A percentile compares a stretch with the other conserved stretches of the same genome.
These are phyloP conservation scores for Myopa tessellatipennis DNA, from an alignment of 2,888 invertebrate species.

Conservation along the genomic window DNA sequence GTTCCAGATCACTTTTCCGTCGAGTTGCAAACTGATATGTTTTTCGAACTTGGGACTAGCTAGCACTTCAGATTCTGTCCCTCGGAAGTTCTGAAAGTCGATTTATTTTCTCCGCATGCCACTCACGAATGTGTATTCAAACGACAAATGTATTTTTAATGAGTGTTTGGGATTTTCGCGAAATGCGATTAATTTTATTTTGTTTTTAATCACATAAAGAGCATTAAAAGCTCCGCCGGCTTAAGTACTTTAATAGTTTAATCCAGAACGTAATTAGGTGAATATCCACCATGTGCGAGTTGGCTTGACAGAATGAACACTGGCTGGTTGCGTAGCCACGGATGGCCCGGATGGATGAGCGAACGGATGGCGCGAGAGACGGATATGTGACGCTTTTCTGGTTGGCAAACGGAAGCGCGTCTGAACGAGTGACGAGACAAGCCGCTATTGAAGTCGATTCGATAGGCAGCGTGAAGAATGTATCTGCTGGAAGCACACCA, in stretches of 20 bases:
- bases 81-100: no score
- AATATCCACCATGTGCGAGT: slow-evolving; percentile 35
- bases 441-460: slow-evolving; percentile 48
- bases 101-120: no score
- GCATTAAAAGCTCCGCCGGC: slow-evolving; percentile 58
- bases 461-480: slow-evolving; percentile 2
- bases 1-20: no score
- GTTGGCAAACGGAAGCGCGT: slow-evolving; percentile 50
- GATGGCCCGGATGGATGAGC: slow-evolving; percentile 4
- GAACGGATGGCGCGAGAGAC: not conserved
- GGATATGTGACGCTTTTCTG: slow-evolving; percentile 47
- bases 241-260: slow-evolving; percentile 64
- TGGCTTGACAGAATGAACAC: slow-evolving; percentile 31
- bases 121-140: no score
- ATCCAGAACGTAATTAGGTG: slow-evolving; percentile 65
- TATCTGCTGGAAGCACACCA: slow-evolving; percentile 36
- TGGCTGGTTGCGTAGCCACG: slow-evolving; percentile 41
- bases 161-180: slow-evolving; percentile 40
- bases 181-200: slow-evolving; percentile 17
- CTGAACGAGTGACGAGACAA: slow-evolving; percentile 63
- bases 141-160: slow-evolving; percentile 43
- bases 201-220: slow-evolving; percentile 30
- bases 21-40: no score
- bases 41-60: no score
- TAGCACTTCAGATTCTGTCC: no score